Evolutionary conservation across 2,888 invertebrate genomes (phyloP).

Genomic region (Drosophila pegasa): DNA sequence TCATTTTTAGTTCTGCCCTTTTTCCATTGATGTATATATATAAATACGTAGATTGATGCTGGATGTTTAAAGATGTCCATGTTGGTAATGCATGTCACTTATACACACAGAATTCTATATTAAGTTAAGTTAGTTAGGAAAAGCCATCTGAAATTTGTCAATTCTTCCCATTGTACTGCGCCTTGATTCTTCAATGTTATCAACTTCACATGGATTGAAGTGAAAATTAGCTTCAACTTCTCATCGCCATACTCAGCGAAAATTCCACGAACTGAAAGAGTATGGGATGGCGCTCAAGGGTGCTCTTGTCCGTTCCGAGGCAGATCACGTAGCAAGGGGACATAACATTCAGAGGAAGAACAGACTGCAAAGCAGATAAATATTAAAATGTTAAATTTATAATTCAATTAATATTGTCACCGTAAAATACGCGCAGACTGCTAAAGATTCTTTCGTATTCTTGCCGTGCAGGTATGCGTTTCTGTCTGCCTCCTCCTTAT

Average conservation of each 20-base stretch:
- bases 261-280: constrained; percentile 57
- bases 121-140: too few relatives aligned
- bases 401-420: constrained; percentile 84
- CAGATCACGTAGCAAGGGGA: constrained; percentile 73
- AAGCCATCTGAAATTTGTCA: neutral
- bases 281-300: constrained; percentile 11
- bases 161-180: constrained; percentile 37
- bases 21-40: too few relatives aligned
- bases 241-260: constrained; percentile 59
- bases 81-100: too few relatives aligned
- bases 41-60: too few relatives aligned
- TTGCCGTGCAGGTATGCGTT: constrained; percentile 37
- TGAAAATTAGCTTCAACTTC: constrained; percentile 74
- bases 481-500: neutral
- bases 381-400: constrained; percentile 83
- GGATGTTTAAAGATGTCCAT: too few relatives aligned
- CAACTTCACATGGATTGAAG: constrained; percentile 55
- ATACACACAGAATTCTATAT: too few relatives aligned
- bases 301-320: constrained; percentile 43
- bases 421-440: constrained; percentile 34
- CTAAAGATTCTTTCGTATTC: constrained; percentile 27
- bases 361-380: constrained; percentile 29
- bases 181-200: constrained; percentile 15
- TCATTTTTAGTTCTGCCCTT: too few relatives aligned
- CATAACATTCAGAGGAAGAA: neutral